phyloP scores from a whole-genome alignment of 2,888 invertebrate genomes.

The Lacanobia wlatinum region DNA sequence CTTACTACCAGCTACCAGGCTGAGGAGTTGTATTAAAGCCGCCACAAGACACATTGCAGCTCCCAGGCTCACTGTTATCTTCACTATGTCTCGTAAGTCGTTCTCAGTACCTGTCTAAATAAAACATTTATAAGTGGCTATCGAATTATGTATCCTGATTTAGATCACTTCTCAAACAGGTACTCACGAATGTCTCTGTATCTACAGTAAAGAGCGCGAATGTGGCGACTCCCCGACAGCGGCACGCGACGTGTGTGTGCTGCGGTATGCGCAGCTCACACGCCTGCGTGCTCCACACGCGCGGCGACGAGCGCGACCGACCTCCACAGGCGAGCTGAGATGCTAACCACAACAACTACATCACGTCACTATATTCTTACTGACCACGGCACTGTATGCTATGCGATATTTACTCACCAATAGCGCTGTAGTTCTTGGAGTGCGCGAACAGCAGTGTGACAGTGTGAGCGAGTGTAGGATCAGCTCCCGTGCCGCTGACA shows the following conservation, averaged over 20 bases:
- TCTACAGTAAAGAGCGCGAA: slow-evolving; percentile 84
- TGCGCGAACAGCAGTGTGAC: slow-evolving; percentile 83
- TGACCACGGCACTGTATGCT: neutral
- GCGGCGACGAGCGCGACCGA: slow-evolving; percentile 84
- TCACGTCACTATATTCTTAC: slow-evolving; percentile 7
- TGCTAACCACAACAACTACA: slow-evolving; percentile 67
- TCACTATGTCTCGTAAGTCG: slow-evolving; percentile 83
- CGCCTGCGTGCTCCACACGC: slow-evolving; percentile 84
- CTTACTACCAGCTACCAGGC: slow-evolving; percentile 76
- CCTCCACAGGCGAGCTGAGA: slow-evolving; percentile 84
- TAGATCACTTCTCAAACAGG: neutral
- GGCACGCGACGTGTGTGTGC: slow-evolving; percentile 80
- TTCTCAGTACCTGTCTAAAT: slow-evolving; percentile 84
- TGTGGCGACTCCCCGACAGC: slow-evolving; percentile 83
- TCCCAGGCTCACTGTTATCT: slow-evolving; percentile 82
- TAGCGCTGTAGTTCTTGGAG: slow-evolving; percentile 82
- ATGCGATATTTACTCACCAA: slow-evolving; percentile 74
- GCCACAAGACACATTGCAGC: slow-evolving; percentile 85
- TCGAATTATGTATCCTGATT: neutral
- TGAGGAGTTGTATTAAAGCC: slow-evolving; percentile 81
- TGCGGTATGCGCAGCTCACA: slow-evolving; percentile 85
- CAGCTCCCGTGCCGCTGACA: slow-evolving; percentile 77
- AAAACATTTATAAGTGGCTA: neutral
- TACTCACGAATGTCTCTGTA: slow-evolving; percentile 82
- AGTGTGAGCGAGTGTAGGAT: slow-evolving; percentile 80